Conservation (phyloP, 30 jellyfish, hydroid and myxozoan genomes). For the Cassiopea andromeda region DNA sequence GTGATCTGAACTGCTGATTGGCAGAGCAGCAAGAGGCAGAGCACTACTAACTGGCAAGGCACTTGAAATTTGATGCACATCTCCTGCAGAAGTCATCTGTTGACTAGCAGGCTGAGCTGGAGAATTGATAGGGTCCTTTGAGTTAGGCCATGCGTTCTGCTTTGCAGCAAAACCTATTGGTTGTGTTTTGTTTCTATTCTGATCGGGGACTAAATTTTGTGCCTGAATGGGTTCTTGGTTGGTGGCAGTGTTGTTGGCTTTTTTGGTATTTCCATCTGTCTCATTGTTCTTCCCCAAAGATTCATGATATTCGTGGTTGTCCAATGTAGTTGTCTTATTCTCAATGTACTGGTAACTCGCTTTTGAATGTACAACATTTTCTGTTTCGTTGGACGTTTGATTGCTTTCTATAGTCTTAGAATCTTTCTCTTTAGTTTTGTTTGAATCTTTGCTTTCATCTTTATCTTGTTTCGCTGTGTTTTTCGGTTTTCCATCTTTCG, state of each 20-base stretch:
- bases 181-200: background rate
- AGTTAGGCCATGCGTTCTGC: constrained; percentile 4
- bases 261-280: background rate
- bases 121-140: background rate
- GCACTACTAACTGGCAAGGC: constrained; percentile 8
- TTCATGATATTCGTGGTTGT: constrained; percentile 53
- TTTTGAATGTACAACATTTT: constrained; percentile 49
- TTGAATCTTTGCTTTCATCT: background rate
- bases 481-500: background rate
- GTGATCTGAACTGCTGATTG: background rate
- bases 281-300: constrained; percentile 27
- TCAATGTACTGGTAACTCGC: constrained; percentile 71
- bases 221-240: constrained; percentile 38
- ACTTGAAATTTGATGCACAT: constrained; percentile 42
- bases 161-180: background rate
- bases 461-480: background rate
- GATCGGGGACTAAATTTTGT: constrained; percentile 18
- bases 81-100: background rate
- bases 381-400: background rate
- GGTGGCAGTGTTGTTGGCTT: background rate
- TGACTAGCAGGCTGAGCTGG: background rate
- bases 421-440: background rate
- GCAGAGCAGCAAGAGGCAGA: constrained; percentile 59
- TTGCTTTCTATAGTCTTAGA: background rate
- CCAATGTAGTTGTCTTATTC: constrained; percentile 52